Evolutionary conservation across 2,113 vertebrate species (phyloP).

Genomic region (Vicugna pacos): DNA sequence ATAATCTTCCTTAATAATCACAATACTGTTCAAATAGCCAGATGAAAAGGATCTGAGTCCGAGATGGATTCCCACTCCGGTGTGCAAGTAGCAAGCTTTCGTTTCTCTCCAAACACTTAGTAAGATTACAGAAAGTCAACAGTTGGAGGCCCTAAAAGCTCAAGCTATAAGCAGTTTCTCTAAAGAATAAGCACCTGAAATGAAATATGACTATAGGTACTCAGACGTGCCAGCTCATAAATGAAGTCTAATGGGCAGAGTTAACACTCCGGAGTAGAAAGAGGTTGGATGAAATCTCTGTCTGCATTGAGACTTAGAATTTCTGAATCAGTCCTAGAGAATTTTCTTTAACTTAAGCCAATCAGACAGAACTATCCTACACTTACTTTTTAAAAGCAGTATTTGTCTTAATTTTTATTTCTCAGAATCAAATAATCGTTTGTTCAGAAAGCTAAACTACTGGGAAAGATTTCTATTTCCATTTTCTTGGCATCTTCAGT

Average conservation of each 20-base stretch:
- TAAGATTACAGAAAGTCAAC: slow-evolving; percentile 39
- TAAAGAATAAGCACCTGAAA: slow-evolving; percentile 26
- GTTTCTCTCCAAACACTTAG: background rate
- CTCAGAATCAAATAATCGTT: background rate
- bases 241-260: background rate
- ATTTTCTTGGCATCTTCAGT: background rate
- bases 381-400: background rate
- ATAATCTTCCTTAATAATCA: slow-evolving; percentile 39
- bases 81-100: background rate
- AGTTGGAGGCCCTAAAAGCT: background rate
- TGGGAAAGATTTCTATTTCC: background rate
- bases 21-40: background rate
- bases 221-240: background rate
- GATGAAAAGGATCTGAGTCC: background rate
- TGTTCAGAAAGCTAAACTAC: slow-evolving; percentile 36
- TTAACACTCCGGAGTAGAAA: background rate
- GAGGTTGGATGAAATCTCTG: background rate
- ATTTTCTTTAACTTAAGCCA: slow-evolving; percentile 54
- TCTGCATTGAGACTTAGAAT: background rate
- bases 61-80: background rate
- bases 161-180: background rate
- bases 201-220: background rate
- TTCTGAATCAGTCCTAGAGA: background rate
- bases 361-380: background rate
- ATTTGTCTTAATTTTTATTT: slow-evolving; percentile 15